phyloP scores from a whole-genome alignment of 23 tunicate species.

The Halocynthia aurantium region DNA sequence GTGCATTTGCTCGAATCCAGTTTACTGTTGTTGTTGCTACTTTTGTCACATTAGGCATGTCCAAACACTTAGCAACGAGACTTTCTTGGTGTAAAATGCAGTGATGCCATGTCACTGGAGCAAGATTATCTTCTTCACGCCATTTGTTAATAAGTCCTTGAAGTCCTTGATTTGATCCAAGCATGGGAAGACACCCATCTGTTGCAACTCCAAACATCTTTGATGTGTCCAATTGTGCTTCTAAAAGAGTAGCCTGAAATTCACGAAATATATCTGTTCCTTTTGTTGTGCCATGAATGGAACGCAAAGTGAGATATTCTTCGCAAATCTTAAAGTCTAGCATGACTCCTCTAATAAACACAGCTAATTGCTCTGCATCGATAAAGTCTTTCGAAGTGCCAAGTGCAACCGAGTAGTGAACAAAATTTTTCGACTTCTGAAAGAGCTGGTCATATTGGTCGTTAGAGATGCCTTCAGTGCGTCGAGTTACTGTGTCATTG shows the following conservation, averaged over 20 bases:
- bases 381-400: slow-evolving; percentile 17
- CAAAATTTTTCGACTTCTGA: too few species aligned
- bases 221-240: slow-evolving; percentile 20
- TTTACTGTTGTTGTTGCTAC: slow-evolving; percentile 40
- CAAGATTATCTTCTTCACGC: slow-evolving; percentile 49
- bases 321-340: slow-evolving; percentile 18
- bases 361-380: slow-evolving; percentile 23
- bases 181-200: slow-evolving; percentile 45
- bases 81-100: slow-evolving; percentile 53
- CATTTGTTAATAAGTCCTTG: slow-evolving; percentile 56
- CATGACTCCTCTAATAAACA: slow-evolving; percentile 34
- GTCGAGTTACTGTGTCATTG: slow-evolving; percentile 25
- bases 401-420: slow-evolving; percentile 28
- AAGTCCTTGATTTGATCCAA: slow-evolving; percentile 48
- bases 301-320: slow-evolving; percentile 34
- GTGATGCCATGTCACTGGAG: slow-evolving; percentile 54
- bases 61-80: slow-evolving; percentile 48
- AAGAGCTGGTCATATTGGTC: slow-evolving; percentile 34
- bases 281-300: slow-evolving; percentile 18
- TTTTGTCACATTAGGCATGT: slow-evolving; percentile 48
- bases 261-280: slow-evolving; percentile 32
- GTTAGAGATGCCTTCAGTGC: slow-evolving; percentile 32
- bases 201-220: slow-evolving; percentile 58
- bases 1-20: slow-evolving; percentile 58
- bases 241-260: slow-evolving; percentile 37